phyloP scores from a whole-genome alignment of 2,888 invertebrate genomes.

The Brachypterus glaber region DNA sequence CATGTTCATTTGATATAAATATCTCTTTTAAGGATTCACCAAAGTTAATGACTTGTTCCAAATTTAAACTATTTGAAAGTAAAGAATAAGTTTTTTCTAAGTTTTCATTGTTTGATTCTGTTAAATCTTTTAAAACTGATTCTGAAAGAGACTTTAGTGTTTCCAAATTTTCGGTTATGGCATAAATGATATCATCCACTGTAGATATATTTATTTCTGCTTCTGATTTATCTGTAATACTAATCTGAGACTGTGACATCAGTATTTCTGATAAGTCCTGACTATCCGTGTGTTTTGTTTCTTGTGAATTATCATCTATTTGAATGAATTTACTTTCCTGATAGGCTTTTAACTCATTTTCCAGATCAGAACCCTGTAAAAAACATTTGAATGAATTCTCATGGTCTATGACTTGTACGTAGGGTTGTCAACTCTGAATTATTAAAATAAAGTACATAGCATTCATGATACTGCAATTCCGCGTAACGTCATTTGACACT shows the following conservation, averaged over 20 bases:
- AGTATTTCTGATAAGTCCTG: background rate
- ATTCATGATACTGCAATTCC: too few species aligned
- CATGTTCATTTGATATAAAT: slow-evolving; percentile 11
- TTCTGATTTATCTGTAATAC: background rate
- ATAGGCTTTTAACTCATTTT: slow-evolving; percentile 11
- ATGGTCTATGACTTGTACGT: too few species aligned
- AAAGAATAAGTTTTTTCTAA: slow-evolving; percentile 15
- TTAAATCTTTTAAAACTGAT: slow-evolving; percentile 17
- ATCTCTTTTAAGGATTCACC: slow-evolving; percentile 16
- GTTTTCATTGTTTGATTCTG: slow-evolving; percentile 11
- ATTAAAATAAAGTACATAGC: too few species aligned
- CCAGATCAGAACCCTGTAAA: slow-evolving; percentile 9
- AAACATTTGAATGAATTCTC: too few species aligned
- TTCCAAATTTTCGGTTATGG: slow-evolving; percentile 20
- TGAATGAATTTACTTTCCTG: slow-evolving; percentile 11
- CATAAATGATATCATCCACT: slow-evolving; percentile 16
- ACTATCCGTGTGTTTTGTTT: background rate
- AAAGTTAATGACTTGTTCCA: slow-evolving; percentile 19
- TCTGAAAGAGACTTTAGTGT: slow-evolving; percentile 14
- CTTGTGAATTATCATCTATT: slow-evolving; percentile 15
- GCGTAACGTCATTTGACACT: too few species aligned
- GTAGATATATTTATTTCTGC: slow-evolving; percentile 7
- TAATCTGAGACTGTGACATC: background rate
- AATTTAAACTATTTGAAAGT: slow-evolving; percentile 15
- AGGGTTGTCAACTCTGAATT: too few species aligned